Evolutionary conservation across 1,140 invertebrate genomes (phyloP).

Genomic region (Artemia franciscana): DNA sequence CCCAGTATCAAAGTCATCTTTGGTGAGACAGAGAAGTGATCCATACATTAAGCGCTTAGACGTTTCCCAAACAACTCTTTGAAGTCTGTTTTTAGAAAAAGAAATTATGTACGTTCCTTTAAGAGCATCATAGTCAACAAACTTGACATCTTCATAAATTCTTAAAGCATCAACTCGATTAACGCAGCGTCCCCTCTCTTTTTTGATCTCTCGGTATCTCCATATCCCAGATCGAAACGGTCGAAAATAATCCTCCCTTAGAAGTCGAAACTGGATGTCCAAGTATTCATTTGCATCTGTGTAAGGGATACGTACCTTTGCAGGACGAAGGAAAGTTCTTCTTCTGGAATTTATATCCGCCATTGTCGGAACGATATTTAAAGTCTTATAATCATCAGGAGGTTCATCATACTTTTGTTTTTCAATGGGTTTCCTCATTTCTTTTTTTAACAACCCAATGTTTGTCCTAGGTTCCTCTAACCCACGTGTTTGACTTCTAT

Average conservation of each 20-base stretch:
- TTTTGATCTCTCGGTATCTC: conserved; percentile 10
- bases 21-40: neutral
- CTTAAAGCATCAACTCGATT: conserved; percentile 6
- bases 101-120: neutral
- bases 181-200: neutral
- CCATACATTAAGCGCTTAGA: neutral
- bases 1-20: neutral
- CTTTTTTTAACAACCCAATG: too few species aligned
- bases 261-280: conserved; percentile 25
- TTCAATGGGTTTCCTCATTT: too few species aligned
- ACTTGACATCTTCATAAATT: conserved; percentile 7
- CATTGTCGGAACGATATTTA: conserved; percentile 6
- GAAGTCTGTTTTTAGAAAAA: conserved; percentile 5
- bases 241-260: conserved; percentile 26
- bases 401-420: too few species aligned
- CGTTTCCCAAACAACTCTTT: neutral
- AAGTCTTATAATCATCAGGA: conserved; percentile 6
- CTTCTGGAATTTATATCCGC: conserved; percentile 1
- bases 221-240: conserved; percentile 24
- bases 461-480: too few species aligned
- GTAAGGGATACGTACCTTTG: conserved; percentile 19
- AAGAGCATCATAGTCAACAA: neutral
- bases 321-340: conserved; percentile 17
- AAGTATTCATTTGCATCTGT: conserved; percentile 23
- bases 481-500: too few species aligned